These are phyloP conservation scores for Nipponia nippon DNA, from an alignment of 2,113 vertebrate genomes.

Conservation along the genomic window DNA sequence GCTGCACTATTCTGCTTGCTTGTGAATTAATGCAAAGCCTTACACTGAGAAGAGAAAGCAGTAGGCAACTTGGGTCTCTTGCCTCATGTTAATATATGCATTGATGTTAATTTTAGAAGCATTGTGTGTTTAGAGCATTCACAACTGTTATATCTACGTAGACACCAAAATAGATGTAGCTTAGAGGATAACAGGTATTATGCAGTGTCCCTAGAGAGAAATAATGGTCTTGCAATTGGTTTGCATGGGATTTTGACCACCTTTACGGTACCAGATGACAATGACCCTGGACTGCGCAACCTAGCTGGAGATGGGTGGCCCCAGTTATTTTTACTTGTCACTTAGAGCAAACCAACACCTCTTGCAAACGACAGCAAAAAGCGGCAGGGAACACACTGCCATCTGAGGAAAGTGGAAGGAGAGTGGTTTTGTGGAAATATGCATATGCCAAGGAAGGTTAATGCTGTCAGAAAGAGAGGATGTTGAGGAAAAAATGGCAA, in stretches of 20 bases:
- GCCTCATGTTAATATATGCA: rapidly evolving
- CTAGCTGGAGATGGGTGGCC: background rate
- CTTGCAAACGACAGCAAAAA: background rate
- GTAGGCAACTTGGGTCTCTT: background rate
- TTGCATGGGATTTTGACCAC: background rate
- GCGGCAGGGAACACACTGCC: background rate
- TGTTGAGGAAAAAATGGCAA: background rate
- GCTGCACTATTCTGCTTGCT: background rate
- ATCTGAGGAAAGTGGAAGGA: background rate
- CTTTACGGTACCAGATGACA: background rate
- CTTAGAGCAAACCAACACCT: rapidly evolving
- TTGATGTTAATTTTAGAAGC: background rate
- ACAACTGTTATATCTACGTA: background rate
- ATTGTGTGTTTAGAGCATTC: background rate
- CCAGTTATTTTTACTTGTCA: background rate
- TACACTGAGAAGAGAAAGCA: background rate
- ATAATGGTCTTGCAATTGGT: background rate
- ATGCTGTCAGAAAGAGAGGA: background rate
- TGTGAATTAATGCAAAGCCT: background rate
- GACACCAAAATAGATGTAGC: too few relatives aligned
- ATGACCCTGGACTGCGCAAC: background rate
- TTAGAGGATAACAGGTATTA: background rate
- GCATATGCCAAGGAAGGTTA: too few relatives aligned
- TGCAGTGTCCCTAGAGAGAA: background rate
- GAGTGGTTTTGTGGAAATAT: background rate